These are phyloP conservation scores for Vanessa cardui DNA, from an alignment of 2,888 invertebrate species.

Conservation along the genomic window DNA sequence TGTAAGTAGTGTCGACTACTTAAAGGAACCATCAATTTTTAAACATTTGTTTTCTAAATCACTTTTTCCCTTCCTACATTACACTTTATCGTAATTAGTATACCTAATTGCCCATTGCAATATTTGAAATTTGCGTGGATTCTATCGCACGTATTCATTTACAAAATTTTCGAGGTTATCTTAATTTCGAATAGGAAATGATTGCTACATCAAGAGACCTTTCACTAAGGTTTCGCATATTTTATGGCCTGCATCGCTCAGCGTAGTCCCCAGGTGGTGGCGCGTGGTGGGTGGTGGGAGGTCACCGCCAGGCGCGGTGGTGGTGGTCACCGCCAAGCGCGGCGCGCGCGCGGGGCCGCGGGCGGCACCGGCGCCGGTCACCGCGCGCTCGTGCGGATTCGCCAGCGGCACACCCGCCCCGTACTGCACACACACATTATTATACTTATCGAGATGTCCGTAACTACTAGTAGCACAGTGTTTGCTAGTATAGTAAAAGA, in stretches of 20 bases:
- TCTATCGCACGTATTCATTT: too few relatives aligned
- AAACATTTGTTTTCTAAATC: constrained; percentile 10
- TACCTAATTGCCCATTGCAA: too few relatives aligned
- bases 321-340: constrained; percentile 52
- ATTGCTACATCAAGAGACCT: too few relatives aligned
- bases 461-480: background rate
- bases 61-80: background rate
- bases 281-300: constrained; percentile 5
- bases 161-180: too few relatives aligned
- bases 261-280: background rate
- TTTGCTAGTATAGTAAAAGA: background rate
- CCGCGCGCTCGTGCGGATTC: constrained; percentile 55
- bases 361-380: constrained; percentile 55
- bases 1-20: background rate
- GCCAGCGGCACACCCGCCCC: constrained; percentile 71
- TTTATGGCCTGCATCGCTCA: too few relatives aligned
- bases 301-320: background rate
- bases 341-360: constrained; percentile 39
- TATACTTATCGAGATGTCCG: background rate
- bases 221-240: too few relatives aligned
- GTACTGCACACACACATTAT: constrained; percentile 52
- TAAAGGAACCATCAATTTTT: constrained; percentile 7
- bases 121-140: too few relatives aligned
- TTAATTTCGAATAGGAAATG: too few relatives aligned
- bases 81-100: too few relatives aligned